Evolutionary conservation across 2,797 vertebrate species (phyloP).

Genomic region (Acanthis flammea): DNA sequence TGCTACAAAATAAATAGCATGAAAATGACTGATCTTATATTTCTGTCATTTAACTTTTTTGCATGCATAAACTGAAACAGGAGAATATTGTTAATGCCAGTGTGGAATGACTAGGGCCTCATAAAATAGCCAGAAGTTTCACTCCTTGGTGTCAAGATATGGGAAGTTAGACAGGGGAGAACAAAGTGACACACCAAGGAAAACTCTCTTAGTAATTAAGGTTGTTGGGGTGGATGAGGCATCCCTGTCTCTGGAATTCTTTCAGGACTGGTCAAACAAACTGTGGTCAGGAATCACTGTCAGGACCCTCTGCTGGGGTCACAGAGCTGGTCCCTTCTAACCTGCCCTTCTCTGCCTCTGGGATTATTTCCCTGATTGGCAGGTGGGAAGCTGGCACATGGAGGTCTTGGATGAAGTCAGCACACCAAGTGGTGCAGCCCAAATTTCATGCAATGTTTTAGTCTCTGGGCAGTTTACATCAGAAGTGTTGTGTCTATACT

Average conservation of each 20-base stretch:
- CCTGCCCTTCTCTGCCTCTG: not conserved
- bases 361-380: not conserved
- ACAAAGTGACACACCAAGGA: not conserved
- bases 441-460: not conserved
- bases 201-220: not conserved
- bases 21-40: not conserved
- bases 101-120: not conserved
- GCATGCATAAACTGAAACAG: not conserved
- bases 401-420: not conserved
- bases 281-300: not conserved
- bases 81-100: not conserved
- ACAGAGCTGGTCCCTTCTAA: not conserved
- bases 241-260: not conserved
- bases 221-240: not conserved
- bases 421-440: not conserved
- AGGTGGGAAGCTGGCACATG: not conserved
- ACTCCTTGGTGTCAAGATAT: not conserved
- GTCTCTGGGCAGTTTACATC: not conserved
- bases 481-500: not conserved
- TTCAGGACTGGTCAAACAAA: not conserved
- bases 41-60: not conserved
- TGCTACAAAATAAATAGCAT: constrained; percentile 70
- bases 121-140: not conserved
- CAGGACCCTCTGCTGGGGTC: not conserved
- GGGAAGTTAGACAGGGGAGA: not conserved